Evolutionary conservation across 2,888 invertebrate species (phyloP), one percentile per base, ranked within the genome.

Genomic region (Melolontha melolontha): DNA sequence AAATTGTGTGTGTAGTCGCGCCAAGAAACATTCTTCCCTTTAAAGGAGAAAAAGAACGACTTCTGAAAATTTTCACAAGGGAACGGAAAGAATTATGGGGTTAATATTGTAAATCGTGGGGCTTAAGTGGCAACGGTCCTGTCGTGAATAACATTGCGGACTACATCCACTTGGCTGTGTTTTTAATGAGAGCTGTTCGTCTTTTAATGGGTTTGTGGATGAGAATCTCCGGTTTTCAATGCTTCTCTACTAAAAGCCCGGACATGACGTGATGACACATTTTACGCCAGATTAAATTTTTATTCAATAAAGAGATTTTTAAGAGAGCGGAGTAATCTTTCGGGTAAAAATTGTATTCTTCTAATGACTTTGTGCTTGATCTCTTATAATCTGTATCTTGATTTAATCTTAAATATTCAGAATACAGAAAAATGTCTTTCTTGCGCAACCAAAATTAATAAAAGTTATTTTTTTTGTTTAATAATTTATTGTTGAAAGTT

Each of bases 251-350:
- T 17, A 11, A n/a, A 22, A 17, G 16, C 17, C 6, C 17, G 49
- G 16, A 17, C 49, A 49, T 49, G 49, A 16, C 14, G 49, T 11
- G 49, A 29, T 14, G 34, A 14, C 51, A 34, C 10, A 52, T 52
- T 52, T 52, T 52, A 52, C 51, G 51, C 51, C 14, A 52, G 51
- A 52, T 52, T 52, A 52, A 34, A 52, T 52, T 29, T 52, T 34
- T 34, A 52, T 29, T 52, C 34, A 34, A 34, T 34, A 34, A 34
- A 1, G 34, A 6, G 34, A 34, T 34, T 34, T 34, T 34, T 34
- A 34, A 6, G 10, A 10, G 34, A 6, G 7, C 6, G 6, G 34
- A 10, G 10, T 34, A 34, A 34, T 34, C 34, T 22, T 34, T 10
- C 34, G 34, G 34, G 34, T 6, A 34, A 2, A 34, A 10, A 6